phyloP scores from a whole-genome alignment of 37 sponge, comb jelly and placozoan species.

The Spongilla lacustris region DNA sequence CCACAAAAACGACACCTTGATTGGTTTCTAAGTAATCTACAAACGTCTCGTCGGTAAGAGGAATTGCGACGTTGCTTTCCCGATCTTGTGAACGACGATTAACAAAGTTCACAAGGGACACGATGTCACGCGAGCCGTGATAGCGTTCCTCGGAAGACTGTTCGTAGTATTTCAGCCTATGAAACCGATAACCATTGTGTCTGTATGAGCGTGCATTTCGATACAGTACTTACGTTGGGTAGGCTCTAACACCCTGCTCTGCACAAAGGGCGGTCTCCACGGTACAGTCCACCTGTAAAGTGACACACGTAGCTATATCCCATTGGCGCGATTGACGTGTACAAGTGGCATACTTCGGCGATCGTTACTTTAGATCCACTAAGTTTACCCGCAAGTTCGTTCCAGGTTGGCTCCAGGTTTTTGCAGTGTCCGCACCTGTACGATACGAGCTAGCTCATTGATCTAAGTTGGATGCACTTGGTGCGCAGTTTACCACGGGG shows the following conservation, averaged over 20 bases:
- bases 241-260: slow-evolving; percentile 46
- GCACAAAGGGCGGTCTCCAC: slow-evolving; percentile 34
- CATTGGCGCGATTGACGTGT: too few relatives aligned
- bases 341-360: slow-evolving; percentile 27
- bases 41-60: slow-evolving; percentile 45
- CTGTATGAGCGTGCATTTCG: too few relatives aligned
- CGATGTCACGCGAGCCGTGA: slow-evolving; percentile 31
- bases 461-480: too few relatives aligned
- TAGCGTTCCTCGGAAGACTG: not conserved
- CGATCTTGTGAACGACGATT: not conserved
- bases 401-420: slow-evolving; percentile 57
- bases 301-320: not conserved
- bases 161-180: slow-evolving; percentile 51
- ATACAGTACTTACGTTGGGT: slow-evolving; percentile 47
- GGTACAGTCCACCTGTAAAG: slow-evolving; percentile 63
- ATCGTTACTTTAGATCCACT: slow-evolving; percentile 4
- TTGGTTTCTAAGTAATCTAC: not conserved
- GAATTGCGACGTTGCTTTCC: not conserved
- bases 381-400: slow-evolving; percentile 20
- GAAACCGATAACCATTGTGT: not conserved
- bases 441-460: not conserved
- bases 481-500: slow-evolving; percentile 40
- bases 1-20: slow-evolving; percentile 46
- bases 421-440: slow-evolving; percentile 70
- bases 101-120: slow-evolving; percentile 48